Evolutionary conservation across 2,113 vertebrate genomes (phyloP), one percentile per base, ranked within the genome.

Genomic region (Hypocryptadius cinnamomeus): DNA sequence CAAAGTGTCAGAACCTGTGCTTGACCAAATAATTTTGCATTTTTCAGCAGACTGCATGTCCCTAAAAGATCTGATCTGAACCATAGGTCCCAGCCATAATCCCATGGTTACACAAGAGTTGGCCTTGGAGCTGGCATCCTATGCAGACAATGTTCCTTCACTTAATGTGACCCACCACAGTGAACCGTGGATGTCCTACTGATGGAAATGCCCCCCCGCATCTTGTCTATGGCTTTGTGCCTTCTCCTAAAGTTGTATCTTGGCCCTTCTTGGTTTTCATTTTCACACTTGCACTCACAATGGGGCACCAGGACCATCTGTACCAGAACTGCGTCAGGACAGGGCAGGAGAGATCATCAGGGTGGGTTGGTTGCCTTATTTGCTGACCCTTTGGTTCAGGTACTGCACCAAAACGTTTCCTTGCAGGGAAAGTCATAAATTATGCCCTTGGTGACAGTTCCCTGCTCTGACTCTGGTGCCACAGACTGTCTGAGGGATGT

Each of bases 401-500:
- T 56, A 13, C 44, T 60, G 24, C 13, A 47, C 27, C 5, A 44
- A 15, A n/a, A 10, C 10, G 4, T 27, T 79, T 28, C 27, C 45
- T 74, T 81, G 9, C 33, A 66, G 42, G 21, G 3, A 23, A 48
- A 37, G 6, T 9, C 16, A 39, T 11, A 74, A 76, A 30, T 31
- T 0, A 10, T 31, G 27, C 11, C 28, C 17, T 78, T 3, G 2
- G 5, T 50, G 50, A n/a, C 6, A 44, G 13, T 33, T 66, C 10
- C 15, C 11, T 84, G 23, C 15, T 71, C 15, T 81, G 21, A 12
- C 25, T 60, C 33, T 70, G 28, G 30, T 86, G 57, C 25, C 25
- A 69, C 16, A 45, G 39, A 19, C 24, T 31, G 7, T 51, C 28
- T 69, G 39, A 71, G 16, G 15, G 13, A 30, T 33, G 9, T 23